phyloP scores from a whole-genome alignment of 2,888 invertebrate genomes.

The Nebria brevicollis region DNA sequence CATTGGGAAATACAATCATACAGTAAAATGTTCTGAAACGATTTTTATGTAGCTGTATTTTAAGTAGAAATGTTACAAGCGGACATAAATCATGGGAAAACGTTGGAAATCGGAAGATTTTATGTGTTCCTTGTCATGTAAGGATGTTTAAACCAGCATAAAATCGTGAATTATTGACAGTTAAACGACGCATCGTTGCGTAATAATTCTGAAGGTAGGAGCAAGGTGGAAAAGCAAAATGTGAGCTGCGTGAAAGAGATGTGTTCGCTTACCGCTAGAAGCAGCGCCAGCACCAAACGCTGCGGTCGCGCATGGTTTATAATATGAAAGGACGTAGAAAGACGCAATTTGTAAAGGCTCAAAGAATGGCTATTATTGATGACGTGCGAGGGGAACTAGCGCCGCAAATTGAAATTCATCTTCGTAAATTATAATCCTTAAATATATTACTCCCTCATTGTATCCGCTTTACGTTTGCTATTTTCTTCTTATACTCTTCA shows the following conservation, averaged over 20 bases:
- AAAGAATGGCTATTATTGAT: conserved; percentile 35
- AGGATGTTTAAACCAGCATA: not conserved
- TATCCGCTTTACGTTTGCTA: not conserved
- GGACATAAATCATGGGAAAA: too few relatives aligned
- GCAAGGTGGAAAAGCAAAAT: not conserved
- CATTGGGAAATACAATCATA: too few relatives aligned
- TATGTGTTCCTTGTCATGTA: not conserved
- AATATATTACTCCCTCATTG: conserved; percentile 37
- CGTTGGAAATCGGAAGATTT: not conserved
- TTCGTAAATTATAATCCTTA: conserved; percentile 34
- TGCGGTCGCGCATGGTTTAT: not conserved
- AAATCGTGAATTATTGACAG: not conserved
- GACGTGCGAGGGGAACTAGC: conserved; percentile 7
- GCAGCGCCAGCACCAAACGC: not conserved
- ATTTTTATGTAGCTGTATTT: too few relatives aligned
- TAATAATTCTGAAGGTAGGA: not conserved
- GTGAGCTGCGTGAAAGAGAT: not conserved
- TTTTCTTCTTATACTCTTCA: not conserved
- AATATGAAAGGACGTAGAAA: not conserved
- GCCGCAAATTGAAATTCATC: conserved; percentile 39
- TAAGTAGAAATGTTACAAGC: too few relatives aligned
- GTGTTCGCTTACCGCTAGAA: not conserved
- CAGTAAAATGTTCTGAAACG: too few relatives aligned
- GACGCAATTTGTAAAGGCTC: conserved; percentile 27
- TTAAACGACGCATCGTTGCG: not conserved